Evolutionary conservation across 1,140 invertebrate genomes (phyloP).

Genomic region (Limonius californicus): DNA sequence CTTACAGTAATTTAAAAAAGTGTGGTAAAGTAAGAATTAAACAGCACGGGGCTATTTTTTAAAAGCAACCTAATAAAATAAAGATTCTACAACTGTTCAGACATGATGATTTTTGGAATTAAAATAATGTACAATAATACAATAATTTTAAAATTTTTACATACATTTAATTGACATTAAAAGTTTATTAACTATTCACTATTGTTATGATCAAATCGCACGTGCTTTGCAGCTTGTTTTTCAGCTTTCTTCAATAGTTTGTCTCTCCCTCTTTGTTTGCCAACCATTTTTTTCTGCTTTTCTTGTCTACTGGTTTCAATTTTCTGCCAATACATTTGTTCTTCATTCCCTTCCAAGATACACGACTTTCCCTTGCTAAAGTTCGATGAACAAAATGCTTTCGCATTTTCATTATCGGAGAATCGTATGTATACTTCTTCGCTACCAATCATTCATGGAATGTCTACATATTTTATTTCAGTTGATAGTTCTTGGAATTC

Average conservation of each 20-base stretch:
- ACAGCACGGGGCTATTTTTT: no score
- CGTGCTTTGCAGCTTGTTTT: conserved; percentile 59
- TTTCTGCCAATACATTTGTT: conserved; percentile 63
- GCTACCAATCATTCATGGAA: conserved; percentile 38
- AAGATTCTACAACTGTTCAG: no score
- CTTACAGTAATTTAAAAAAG: no score
- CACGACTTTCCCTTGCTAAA: conserved; percentile 28
- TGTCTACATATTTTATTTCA: no score
- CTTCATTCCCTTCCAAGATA: conserved; percentile 54
- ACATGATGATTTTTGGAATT: no score
- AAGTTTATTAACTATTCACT: no score
- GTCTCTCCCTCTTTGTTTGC: conserved; percentile 59
- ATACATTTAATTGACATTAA: no score
- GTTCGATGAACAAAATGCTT: conserved; percentile 33
- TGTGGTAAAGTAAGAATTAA: no score
- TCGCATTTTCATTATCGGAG: conserved; percentile 35
- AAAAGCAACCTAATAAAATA: no score
- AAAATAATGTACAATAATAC: no score
- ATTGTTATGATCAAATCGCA: conserved; percentile 56
- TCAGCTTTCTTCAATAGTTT: conserved; percentile 63
- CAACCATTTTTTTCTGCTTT: conserved; percentile 50
- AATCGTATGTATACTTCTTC: conserved; percentile 45
- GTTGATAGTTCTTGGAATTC: no score
- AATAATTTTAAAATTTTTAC: no score
- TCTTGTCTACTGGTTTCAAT: conserved; percentile 55